These are phyloP conservation scores for Coptodon rendalli DNA, from an alignment of 2,113 vertebrate genomes.

Conservation along the genomic window DNA sequence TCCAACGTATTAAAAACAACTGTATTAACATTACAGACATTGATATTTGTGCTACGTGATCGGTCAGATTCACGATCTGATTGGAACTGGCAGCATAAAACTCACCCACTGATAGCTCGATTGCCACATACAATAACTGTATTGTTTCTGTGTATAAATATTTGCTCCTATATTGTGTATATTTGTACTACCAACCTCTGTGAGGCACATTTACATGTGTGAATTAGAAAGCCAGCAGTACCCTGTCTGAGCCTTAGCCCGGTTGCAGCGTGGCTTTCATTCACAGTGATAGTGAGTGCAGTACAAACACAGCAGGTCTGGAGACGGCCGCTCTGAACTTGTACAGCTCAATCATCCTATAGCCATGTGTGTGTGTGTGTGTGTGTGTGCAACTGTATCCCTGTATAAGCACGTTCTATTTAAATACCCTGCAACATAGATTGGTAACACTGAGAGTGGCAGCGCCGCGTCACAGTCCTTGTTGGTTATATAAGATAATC, in stretches of 20 bases:
- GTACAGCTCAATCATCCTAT: conserved; percentile 19
- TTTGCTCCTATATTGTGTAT: background rate
- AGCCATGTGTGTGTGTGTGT: background rate
- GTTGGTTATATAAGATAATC: background rate
- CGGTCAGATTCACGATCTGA: background rate
- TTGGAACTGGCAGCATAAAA: conserved; percentile 4
- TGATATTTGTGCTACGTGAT: background rate
- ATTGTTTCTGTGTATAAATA: background rate
- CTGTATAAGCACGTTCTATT: conserved; percentile 26
- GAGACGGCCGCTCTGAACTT: background rate
- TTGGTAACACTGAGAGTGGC: conserved; percentile 39
- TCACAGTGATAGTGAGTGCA: conserved; percentile 49
- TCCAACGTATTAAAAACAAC: background rate
- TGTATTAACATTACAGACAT: background rate
- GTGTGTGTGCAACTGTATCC: background rate
- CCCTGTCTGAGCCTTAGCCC: conserved; percentile 18
- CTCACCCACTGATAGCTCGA: background rate
- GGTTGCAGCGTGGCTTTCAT: conserved; percentile 17
- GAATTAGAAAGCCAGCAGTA: conserved; percentile 1
- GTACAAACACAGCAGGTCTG: background rate
- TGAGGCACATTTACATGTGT: conserved; percentile 39
- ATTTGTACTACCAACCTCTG: conserved; percentile 16
- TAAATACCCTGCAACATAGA: conserved; percentile 43
- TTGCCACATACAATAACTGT: background rate
- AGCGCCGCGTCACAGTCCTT: background rate